Evolutionary conservation across 2,888 invertebrate genomes (phyloP).

Genomic region (Gandaritis pyraliata): DNA sequence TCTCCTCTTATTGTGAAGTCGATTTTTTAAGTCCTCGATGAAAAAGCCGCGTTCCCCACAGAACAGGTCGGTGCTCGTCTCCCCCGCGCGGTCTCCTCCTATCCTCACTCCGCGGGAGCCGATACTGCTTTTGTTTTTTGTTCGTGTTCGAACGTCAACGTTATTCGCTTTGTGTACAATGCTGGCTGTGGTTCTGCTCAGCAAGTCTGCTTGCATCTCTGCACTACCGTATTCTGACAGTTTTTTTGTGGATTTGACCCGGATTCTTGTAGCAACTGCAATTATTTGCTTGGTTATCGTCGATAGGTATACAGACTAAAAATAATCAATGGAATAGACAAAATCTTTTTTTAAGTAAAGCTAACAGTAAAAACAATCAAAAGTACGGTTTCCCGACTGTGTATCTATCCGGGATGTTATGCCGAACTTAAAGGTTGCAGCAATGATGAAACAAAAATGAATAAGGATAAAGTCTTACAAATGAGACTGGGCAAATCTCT

Average conservation of each 20-base stretch:
- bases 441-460: not conserved
- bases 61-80: not conserved
- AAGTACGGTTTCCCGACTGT: no score
- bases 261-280: not conserved
- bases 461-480: no score
- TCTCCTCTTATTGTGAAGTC: no score
- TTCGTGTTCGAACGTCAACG: conserved; percentile 19
- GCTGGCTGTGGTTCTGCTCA: conserved; percentile 1
- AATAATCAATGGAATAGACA: no score
- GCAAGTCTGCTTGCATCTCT: conserved; percentile 9
- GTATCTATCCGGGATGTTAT: no score
- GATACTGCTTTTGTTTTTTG: conserved; percentile 13
- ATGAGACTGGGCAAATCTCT: no score
- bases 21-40: not conserved
- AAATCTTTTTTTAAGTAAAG: no score
- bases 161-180: conserved; percentile 17
- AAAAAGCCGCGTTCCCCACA: not conserved
- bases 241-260: not conserved
- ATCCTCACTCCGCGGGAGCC: conserved; percentile 8
- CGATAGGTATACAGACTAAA: no score
- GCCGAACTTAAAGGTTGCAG: no score
- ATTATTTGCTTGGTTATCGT: no score
- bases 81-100: not conserved
- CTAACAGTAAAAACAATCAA: no score
- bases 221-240: not conserved